Evolutionary conservation across 2,113 vertebrate species (phyloP), one percentile per base, ranked within the genome.

Genomic region (Clarias magur): DNA sequence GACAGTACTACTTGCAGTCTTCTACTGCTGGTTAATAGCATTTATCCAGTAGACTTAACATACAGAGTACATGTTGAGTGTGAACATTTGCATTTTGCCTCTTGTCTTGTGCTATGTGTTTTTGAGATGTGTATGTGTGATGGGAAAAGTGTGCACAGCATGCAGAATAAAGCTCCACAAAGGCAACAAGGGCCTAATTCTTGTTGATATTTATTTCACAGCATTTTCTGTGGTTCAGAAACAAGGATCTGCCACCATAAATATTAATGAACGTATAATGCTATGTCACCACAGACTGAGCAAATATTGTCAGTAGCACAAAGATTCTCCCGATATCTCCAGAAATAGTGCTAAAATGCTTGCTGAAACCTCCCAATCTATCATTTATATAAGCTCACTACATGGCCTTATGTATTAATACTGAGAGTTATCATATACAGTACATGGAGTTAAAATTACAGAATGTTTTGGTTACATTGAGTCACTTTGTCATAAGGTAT

Each of bases 31-130:
- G 89, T 90, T 93, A 92, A 93, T 91, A 88, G 76, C 90, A 92
- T 93, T 93, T 91, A 94, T 92, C 76, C 88, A 89, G 87, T 88
- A 0, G 86, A 85, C 91, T 93, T 93, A 94, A 90, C 90, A 92
- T 93, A 93, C 91, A 88, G 91, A 94, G 92, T 84, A 89, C 91
- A 89, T 89, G 90, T 91, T 94, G 91, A 93, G 91, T 89, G 85
- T 86, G 89, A 89, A 87, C 23, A 88, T 93, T 95, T 93, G 90
- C 91, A 93, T 53, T n/a, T 92, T 91, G 83, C 75, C 88, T 91
- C 92, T 90, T 90, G 91, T 94, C 92, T 93, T 92, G 80, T 60
- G n/a, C 30, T 16, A 27, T 62, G 86, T 86, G 70, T 53, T 80
- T 54, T 60, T 25, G 65, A 86, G 86, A n/a, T 81, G 73, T 68